phyloP scores from a whole-genome alignment of 2,888 invertebrate species.

The Xiphydria camelus region DNA sequence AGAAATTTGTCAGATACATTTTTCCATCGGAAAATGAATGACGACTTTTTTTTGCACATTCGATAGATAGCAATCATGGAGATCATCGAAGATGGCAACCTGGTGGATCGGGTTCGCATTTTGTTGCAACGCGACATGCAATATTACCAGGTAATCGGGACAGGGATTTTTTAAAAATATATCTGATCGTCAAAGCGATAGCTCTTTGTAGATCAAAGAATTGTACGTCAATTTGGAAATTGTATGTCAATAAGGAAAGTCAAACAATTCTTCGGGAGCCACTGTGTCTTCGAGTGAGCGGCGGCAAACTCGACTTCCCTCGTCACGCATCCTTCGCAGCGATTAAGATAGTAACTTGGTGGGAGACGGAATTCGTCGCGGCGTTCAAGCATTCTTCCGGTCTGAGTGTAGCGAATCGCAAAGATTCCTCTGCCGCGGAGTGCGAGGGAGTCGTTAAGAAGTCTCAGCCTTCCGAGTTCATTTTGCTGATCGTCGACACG shows the following conservation, averaged over 20 bases:
- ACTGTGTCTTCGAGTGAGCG: conserved; percentile 78
- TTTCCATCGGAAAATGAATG: too few species aligned
- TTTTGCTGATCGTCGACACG: conserved; percentile 69
- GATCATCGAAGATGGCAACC: conserved; percentile 88
- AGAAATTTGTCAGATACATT: too few species aligned
- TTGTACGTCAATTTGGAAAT: neutral
- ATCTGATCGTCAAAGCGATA: neutral
- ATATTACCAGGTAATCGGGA: conserved; percentile 72
- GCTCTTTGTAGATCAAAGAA: neutral
- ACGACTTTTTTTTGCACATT: too few species aligned
- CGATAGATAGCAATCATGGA: conserved; percentile 67
- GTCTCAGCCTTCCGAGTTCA: conserved; percentile 78
- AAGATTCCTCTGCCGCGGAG: conserved; percentile 50
- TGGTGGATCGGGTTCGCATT: conserved; percentile 84
- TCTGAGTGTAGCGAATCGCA: conserved; percentile 51
- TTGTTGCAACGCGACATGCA: conserved; percentile 80
- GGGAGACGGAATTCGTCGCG: conserved; percentile 80
- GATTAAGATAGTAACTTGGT: conserved; percentile 82
- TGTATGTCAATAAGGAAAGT: too few species aligned
- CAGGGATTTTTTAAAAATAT: conserved; percentile 2
- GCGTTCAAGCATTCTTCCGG: conserved; percentile 73
- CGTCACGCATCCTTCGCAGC: conserved; percentile 83
- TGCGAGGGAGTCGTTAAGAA: conserved; percentile 70
- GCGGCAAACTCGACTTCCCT: conserved; percentile 80
- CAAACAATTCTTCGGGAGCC: conserved; percentile 78